A percentile compares a stretch with the other conserved stretches of the same genome.
These are phyloP conservation scores for Phymatocera aterrima DNA, from an alignment of 2,888 invertebrate species.

Conservation along the genomic window DNA sequence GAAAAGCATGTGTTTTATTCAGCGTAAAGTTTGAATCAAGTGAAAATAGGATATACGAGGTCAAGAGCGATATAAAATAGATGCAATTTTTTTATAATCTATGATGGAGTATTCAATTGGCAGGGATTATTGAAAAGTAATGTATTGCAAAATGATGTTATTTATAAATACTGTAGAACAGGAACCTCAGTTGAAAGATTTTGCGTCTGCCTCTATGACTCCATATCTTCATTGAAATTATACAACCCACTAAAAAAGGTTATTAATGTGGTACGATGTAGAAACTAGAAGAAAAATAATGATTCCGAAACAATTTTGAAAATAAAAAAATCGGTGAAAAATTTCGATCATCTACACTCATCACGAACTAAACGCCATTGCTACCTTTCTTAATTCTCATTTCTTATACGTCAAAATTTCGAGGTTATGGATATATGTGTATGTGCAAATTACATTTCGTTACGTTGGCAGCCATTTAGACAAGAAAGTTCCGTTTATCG, in stretches of 20 bases:
- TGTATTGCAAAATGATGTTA: conserved; percentile 52
- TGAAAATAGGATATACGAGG: no score
- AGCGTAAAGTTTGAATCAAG: no score
- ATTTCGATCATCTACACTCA: conserved; percentile 44
- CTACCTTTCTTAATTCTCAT: conserved; percentile 43
- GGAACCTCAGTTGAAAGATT: conserved; percentile 49
- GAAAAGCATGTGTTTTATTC: no score
- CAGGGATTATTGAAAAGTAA: background rate
- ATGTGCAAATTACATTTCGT: background rate
- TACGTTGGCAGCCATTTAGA: background rate
- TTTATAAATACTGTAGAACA: conserved; percentile 50
- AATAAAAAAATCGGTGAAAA: conserved; percentile 43
- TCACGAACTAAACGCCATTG: conserved; percentile 54
- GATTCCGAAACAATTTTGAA: background rate
- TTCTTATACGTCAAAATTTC: conserved; percentile 52
- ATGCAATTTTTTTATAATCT: conserved; percentile 45
- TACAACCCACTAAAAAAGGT: conserved; percentile 27
- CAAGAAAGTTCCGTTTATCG: background rate
- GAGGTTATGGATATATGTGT: conserved; percentile 51
- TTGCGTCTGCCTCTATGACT: conserved; percentile 47
- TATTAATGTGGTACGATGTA: conserved; percentile 16
- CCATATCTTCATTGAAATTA: conserved; percentile 21
- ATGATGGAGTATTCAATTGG: background rate
- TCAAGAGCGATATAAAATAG: background rate
- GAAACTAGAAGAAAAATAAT: conserved; percentile 36